These are phyloP conservation scores for Reticulitermes speratus DNA, from an alignment of 1,140 invertebrate genomes.

Conservation along the genomic window DNA sequence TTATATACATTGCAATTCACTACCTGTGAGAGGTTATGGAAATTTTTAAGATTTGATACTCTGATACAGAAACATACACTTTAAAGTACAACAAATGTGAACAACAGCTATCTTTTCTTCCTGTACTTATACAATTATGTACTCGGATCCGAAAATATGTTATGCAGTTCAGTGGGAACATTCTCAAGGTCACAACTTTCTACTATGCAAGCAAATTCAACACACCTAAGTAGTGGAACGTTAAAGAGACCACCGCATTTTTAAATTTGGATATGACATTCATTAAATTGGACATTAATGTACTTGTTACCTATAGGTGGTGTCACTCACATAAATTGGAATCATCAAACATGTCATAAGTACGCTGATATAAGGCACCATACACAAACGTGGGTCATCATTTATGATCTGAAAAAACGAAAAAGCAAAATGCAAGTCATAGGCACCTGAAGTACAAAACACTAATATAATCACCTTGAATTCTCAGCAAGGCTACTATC, in stretches of 20 bases:
- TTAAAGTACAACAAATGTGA: neutral
- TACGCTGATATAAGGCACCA: constrained; percentile 17
- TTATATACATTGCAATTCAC: too few relatives aligned
- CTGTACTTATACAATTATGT: neutral
- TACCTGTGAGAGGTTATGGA: too few relatives aligned
- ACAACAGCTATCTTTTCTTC: neutral
- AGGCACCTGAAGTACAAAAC: neutral
- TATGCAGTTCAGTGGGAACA: neutral
- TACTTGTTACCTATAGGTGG: constrained; percentile 8
- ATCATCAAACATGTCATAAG: constrained; percentile 32
- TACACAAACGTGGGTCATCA: constrained; percentile 27
- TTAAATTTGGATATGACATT: neutral
- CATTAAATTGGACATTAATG: neutral
- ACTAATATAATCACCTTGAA: neutral
- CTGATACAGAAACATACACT: neutral
- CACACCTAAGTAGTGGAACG: neutral
- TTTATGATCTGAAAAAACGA: constrained; percentile 29
- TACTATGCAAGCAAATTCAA: neutral
- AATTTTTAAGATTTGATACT: too few relatives aligned
- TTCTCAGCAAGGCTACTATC: neutral
- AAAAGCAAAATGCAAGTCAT: neutral
- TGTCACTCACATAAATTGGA: constrained; percentile 33
- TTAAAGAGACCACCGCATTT: neutral
- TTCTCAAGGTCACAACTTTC: neutral
- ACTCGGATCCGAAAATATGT: neutral